These are phyloP conservation scores for Agrilus biguttatus DNA, from an alignment of 2,888 invertebrate genomes.

Conservation along the genomic window DNA sequence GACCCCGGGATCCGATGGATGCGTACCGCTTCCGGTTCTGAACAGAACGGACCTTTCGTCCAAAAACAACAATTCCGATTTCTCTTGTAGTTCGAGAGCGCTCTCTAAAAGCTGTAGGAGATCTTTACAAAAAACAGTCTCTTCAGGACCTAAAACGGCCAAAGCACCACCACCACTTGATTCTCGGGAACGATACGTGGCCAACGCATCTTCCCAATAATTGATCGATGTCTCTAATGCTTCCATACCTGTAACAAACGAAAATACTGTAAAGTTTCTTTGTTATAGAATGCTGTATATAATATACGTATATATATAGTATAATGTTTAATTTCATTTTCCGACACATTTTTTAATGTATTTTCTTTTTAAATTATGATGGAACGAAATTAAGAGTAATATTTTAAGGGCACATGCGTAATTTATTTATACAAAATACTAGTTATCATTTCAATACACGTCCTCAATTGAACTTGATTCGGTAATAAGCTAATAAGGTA, in stretches of 20 bases:
- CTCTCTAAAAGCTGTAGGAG: conserved; percentile 68
- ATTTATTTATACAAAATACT: no score
- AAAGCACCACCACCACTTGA: conserved; percentile 39
- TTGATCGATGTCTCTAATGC: conserved; percentile 82
- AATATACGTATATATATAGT: no score
- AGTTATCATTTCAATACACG: no score
- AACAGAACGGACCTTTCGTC: conserved; percentile 81
- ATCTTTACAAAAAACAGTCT: conserved; percentile 72
- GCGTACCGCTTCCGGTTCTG: conserved; percentile 57
- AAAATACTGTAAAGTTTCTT: neutral
- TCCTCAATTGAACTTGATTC: no score
- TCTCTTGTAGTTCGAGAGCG: conserved; percentile 73
- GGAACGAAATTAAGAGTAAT: no score
- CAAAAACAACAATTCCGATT: conserved; percentile 74
- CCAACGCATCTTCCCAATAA: conserved; percentile 90
- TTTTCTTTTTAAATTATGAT: no score
- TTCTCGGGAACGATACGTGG: conserved; percentile 52
- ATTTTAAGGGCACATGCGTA: no score
- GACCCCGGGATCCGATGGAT: conserved; percentile 29
- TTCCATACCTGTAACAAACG: conserved; percentile 61
- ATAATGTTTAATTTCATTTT: no score
- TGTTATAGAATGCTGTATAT: no score
- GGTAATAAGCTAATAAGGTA: no score
- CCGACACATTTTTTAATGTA: no score
- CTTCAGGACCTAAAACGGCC: conserved; percentile 66